Evolutionary conservation across 2,797 vertebrate genomes (phyloP).

Genomic region (Anniella stebbinsi): DNA sequence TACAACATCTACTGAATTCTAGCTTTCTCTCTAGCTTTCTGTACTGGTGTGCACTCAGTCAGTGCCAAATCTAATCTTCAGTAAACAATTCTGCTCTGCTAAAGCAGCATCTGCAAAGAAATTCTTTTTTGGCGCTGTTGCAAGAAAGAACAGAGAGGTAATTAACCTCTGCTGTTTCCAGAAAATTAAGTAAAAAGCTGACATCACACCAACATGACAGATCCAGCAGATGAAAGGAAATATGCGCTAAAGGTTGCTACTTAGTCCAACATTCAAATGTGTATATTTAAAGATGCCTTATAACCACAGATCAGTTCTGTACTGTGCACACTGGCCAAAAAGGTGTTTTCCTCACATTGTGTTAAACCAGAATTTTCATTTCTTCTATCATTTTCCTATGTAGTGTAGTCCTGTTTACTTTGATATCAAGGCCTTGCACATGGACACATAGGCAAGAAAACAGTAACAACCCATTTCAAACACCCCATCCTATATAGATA

Average conservation of each 20-base stretch:
- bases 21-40: conserved; percentile 5
- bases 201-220: conserved; percentile 19
- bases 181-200: conserved; percentile 45
- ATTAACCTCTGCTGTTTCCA: conserved; percentile 45
- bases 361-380: not conserved
- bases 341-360: not conserved
- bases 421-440: not conserved
- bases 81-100: conserved; percentile 42
- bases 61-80: conserved; percentile 43
- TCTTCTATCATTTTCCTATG: conserved; percentile 1
- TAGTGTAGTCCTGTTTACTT: not conserved
- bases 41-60: conserved; percentile 17
- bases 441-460: not conserved
- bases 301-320: not conserved
- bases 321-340: not conserved
- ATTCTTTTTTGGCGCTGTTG: conserved; percentile 22
- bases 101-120: conserved; percentile 46
- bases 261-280: conserved; percentile 3
- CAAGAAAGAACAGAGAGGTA: conserved; percentile 20
- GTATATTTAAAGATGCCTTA: not conserved
- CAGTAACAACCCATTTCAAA: conserved; percentile 8
- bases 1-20: not conserved
- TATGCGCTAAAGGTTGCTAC: not conserved
- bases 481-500: not conserved
- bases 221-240: conserved; percentile 21